Base-by-base conservation (phyloP, 2,888 invertebrate genomes). In the Brenthis daphne region DNA sequence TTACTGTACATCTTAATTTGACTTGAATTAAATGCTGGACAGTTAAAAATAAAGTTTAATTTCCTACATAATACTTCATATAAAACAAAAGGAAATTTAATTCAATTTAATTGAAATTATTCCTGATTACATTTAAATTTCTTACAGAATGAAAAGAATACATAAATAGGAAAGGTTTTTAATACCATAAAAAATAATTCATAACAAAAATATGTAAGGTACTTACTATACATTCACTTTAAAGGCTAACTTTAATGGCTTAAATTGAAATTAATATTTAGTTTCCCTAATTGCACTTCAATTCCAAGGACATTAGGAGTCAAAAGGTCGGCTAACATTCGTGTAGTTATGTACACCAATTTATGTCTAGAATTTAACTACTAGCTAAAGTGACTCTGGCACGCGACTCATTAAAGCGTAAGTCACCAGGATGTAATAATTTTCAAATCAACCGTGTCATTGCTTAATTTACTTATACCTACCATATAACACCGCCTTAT, bases 1-100 rank as follows among this genome's bases (percentile, higher is more conserved):
- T 64, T 69, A 67, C 64, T 67, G 65, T 61, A 64, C 20, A 67
- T 51, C n/a, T 50, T 50, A 57, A 68, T 68, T 68, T 71, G 6
- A 24, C 47, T 24, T 20, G 55, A 50, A 56, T 68, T 55, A 54
- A 60, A 55, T 16, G 53, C 4, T 13, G 48, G 48, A 24, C 33
- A 43, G 24, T 55, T 64, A 33, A 53, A 53, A 61, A 51, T 5
- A 57, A 20, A 13, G 3, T 29, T 56, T 14, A 6, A 3, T 43
- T 43, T 11, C 11, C 8, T 43, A 43, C 37, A 43, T 43, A 43
- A 43, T 43, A 8, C 6, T 37, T 29, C 5, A 29, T 29, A 29
- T 37, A 37, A 37, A 37, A 37, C 37, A 37, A 37, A 37, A 37
- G 2, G 8, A 37, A 37, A 6, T 6, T 20, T 20, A 20, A 33